Base-by-base conservation (phyloP, 2,113 vertebrate genomes). In the Otocyon megalotis region DNA sequence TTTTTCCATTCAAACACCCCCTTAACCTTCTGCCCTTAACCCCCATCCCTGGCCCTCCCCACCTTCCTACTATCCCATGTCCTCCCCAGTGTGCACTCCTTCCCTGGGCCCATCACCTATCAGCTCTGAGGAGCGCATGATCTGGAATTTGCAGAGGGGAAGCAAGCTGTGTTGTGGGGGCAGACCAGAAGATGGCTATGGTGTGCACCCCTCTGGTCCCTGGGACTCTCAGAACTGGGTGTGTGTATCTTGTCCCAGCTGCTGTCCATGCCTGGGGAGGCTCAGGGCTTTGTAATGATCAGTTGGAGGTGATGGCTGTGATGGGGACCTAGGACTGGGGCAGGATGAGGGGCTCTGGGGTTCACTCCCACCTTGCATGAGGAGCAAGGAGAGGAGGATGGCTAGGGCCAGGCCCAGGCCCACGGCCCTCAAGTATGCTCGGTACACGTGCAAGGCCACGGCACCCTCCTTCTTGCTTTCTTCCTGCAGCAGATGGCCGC, bases 401-500 rank as follows among this genome's bases (percentile, higher is more conserved):
- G 98, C 98, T 10, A 98, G 48, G 0, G 99, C 99, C 97, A 99
- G 92, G 14, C 97, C 98, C 43, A 97, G 92, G 28, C 99, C 99
- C 95, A 99, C 95, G 20, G 99, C 99, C 12, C 80, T 93, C 99
- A 99, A 99, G 97, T 99, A 99, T 0, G 99, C 98, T 43, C n/a
- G 96, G 98, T 99, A 99, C 16, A 99, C 99, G 0, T 97, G 98
- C 98, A 99, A 99, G 50, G 99, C 98, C 96, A 99, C 99, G 0
- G 99, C 98, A 0, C 99, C 99, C 96, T 98, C 98, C 97, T 99
- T 99, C 98, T 99, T 99, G 97, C 99, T 99, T 97, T 99, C 99
- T 43, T 98, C 99, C 79, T 97, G 98, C 60, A 88, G 90, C 7
- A 98, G 91, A 28, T 93, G 90, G 48, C 97, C 80, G 7, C 80